Conservation (phyloP, 2,797 vertebrate species). For the Myripristis jacobus region DNA sequence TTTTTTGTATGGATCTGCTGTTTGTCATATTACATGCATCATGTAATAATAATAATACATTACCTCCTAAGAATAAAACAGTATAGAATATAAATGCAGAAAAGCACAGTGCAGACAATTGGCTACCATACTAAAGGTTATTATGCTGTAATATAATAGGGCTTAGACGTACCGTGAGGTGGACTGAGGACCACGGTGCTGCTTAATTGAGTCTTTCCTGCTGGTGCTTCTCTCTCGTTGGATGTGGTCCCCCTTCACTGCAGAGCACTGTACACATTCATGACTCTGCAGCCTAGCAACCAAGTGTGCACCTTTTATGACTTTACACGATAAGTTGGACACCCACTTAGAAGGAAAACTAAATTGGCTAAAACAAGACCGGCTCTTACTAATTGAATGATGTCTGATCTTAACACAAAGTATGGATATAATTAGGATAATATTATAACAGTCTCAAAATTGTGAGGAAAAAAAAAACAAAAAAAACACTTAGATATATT, state of each 20-base stretch:
- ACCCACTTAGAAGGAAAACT: constrained; percentile 33
- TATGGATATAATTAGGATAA: background rate
- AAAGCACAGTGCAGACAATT: too few relatives aligned
- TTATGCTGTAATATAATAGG: too few relatives aligned
- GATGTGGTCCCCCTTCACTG: constrained; percentile 17
- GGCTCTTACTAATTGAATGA: background rate
- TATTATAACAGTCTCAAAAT: background rate
- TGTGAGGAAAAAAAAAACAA: background rate
- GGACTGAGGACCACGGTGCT: constrained; percentile 26
- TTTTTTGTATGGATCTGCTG: background rate
- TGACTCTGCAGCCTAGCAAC: constrained; percentile 67
- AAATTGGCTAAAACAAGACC: constrained; percentile 5
- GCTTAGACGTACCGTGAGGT: constrained; percentile 15
- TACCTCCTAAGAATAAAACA: background rate
- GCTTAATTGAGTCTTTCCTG: constrained; percentile 6
- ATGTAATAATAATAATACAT: too few relatives aligned
- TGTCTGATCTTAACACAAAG: background rate
- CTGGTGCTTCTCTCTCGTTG: constrained; percentile 3
- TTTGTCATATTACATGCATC: background rate
- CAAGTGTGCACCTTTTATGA: constrained; percentile 38
- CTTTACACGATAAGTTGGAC: constrained; percentile 41
- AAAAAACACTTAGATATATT: background rate
- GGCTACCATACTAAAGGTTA: too few relatives aligned
- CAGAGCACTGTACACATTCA: constrained; percentile 8
- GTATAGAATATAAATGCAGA: too few relatives aligned